Conservation (phyloP, 2,113 vertebrate genomes). For the Nesogale talazaci region DNA sequence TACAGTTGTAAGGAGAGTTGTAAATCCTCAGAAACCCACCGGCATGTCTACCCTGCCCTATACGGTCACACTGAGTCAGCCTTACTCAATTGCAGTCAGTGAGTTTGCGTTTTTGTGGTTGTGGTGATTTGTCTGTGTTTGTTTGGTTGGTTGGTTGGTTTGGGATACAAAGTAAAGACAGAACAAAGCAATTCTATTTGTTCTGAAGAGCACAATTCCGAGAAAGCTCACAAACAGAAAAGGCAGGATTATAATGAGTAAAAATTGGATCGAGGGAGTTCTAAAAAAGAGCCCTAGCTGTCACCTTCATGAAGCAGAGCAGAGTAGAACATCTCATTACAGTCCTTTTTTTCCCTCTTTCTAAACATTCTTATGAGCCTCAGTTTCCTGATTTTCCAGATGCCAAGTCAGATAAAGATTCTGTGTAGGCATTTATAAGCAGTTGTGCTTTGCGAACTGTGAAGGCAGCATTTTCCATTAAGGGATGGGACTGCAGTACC, state of each 20-base stretch:
- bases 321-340: background rate
- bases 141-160: too few species aligned
- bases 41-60: too few species aligned
- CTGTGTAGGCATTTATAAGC: background rate
- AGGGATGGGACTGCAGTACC: background rate
- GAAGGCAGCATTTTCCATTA: background rate
- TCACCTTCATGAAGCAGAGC: rapidly evolving
- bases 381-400: background rate
- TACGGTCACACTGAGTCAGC: too few species aligned
- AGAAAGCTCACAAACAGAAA: background rate
- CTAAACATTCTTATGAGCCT: background rate
- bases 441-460: background rate
- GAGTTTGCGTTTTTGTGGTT: too few species aligned
- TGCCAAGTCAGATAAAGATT: background rate
- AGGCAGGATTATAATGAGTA: background rate
- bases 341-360: background rate
- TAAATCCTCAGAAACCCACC: too few species aligned
- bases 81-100: too few species aligned
- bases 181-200: background rate
- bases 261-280: background rate
- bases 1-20: too few species aligned
- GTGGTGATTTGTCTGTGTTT: too few species aligned
- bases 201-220: background rate
- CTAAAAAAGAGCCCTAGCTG: background rate
- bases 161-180: background rate